Base-by-base conservation (phyloP, 2,888 invertebrate species). In the Ommatoiulus sabulosus region DNA sequence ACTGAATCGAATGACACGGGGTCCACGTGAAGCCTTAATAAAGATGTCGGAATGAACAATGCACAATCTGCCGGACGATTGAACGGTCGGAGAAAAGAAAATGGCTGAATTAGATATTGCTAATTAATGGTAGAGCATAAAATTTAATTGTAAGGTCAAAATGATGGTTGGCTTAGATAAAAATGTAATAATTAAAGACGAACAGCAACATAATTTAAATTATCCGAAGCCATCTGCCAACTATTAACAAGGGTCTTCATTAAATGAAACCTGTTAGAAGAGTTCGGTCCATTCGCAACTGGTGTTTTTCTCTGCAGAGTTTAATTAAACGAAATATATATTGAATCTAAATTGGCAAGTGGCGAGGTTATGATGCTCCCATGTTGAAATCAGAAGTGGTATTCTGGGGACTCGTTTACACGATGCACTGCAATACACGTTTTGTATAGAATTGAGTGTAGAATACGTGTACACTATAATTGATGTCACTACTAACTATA, bases 61-160 rank as follows among this genome's bases (percentile, higher is more conserved):
- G 72, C 24, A 20, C 72, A 72, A 24, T 10, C 12, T 10, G 63
- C 63, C 63, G 20, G 72, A 72, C 72, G 72, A 72, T 72, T 24
- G 72, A 72, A 72, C 72, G 20, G 72, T 20, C 7, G 72, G 24
- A 72, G 20, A 72, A 72, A 72, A 24, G 72, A 20, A 24, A 72
- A 72, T 72, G 72, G 72, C 24, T 72, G 72, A 72, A 72, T 24
- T 72, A 72, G 72, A 72, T 72, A 72, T 72, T 72, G 20, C 72
- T 72, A 72, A 72, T 72, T 72, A 72, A 72, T 72, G 72, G 72
- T 24, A 7, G 72, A 72, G 24, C 24, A 72, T 72, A 72, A 72
- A 72, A 72, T 24, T 72, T 72, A 72, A 72, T 72, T 72, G 72
- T 72, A 72, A 72, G 72, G 72, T 72, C 72, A 72, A 72, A 72